Evolutionary conservation across 2,797 vertebrate genomes (phyloP).

Genomic region (Pantherophis alleghaniensis): DNA sequence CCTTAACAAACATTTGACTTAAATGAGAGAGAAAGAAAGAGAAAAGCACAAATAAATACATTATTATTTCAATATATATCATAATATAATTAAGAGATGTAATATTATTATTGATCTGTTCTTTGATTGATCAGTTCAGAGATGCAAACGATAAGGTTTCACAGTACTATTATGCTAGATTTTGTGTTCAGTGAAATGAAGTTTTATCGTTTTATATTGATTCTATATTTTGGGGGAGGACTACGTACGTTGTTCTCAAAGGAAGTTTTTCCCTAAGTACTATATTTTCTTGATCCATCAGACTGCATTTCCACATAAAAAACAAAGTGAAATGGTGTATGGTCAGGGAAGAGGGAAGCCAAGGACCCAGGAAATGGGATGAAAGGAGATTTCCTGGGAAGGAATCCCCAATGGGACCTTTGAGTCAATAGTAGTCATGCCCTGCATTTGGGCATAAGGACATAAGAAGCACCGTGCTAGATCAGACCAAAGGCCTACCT

Average conservation of each 20-base stretch:
- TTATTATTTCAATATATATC: background rate
- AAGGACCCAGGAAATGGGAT: background rate
- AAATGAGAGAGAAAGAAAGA: background rate
- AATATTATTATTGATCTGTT: background rate
- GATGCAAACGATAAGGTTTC: background rate
- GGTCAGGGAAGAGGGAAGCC: background rate
- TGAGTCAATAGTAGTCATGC: background rate
- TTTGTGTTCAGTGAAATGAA: background rate
- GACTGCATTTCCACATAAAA: background rate
- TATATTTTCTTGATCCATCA: background rate
- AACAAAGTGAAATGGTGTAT: background rate
- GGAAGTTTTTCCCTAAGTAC: background rate
- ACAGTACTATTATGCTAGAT: background rate
- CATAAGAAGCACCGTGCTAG: background rate
- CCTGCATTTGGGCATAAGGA: background rate
- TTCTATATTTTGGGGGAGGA: background rate
- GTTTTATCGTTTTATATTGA: background rate
- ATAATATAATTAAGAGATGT: background rate
- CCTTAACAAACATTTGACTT: background rate
- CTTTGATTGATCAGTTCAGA: background rate
- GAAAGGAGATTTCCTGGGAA: background rate
- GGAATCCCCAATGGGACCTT: background rate
- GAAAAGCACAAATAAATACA: fast-evolving
- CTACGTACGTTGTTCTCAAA: background rate
- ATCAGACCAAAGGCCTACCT: background rate